Evolutionary conservation across 2,888 invertebrate species (phyloP).

Genomic region (Artemia sp.): DNA sequence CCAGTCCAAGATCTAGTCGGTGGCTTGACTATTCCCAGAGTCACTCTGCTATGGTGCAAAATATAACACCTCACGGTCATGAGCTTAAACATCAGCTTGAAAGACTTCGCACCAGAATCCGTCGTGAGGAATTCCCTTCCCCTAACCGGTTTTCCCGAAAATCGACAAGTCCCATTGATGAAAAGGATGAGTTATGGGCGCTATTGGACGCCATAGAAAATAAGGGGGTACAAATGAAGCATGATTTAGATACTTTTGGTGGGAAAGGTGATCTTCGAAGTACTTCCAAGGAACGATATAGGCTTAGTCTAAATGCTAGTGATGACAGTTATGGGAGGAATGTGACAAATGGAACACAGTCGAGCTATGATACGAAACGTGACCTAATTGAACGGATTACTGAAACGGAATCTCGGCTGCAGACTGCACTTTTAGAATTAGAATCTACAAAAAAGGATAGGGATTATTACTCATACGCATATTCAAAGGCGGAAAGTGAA

Average conservation of each 20-base stretch:
- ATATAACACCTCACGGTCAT: conserved; percentile 18
- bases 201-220: conserved; percentile 69
- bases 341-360: conserved; percentile 1
- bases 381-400: conserved; percentile 7
- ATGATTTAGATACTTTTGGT: conserved; percentile 8
- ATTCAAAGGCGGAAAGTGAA: conserved; percentile 2
- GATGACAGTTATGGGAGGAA: not conserved
- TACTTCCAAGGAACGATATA: conserved; percentile 10
- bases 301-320: not conserved
- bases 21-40: conserved; percentile 16
- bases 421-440: not conserved
- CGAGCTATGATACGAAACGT: conserved; percentile 6
- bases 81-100: conserved; percentile 23
- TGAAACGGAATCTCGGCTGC: conserved; percentile 9
- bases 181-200: conserved; percentile 64
- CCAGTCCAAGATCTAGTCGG: conserved; percentile 20
- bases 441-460: conserved; percentile 5
- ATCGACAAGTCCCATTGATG: conserved; percentile 3
- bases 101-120: conserved; percentile 20
- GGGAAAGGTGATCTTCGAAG: not conserved
- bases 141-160: not conserved
- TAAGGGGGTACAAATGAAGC: conserved; percentile 45
- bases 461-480: conserved; percentile 12
- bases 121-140: not conserved
- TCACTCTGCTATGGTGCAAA: conserved; percentile 3